phyloP scores from a whole-genome alignment of 2,797 vertebrate genomes.

The Chrosomus eos region DNA sequence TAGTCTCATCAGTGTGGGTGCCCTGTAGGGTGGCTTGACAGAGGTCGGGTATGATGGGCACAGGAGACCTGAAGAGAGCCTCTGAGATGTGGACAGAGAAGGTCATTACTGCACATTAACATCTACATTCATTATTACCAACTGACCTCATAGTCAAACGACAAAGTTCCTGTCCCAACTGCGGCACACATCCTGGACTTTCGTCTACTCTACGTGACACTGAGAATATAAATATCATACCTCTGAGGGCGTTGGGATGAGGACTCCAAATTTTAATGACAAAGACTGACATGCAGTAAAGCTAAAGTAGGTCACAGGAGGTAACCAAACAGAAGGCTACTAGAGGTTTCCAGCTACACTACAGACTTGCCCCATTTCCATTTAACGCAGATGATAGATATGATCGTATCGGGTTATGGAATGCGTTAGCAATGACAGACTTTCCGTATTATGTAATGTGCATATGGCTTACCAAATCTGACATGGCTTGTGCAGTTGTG shows the following conservation, averaged over 20 bases:
- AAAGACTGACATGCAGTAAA: constrained; percentile 23
- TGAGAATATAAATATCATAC: constrained; percentile 36
- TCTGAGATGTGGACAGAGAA: constrained; percentile 58
- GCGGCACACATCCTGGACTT: constrained; percentile 50
- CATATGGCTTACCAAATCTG: constrained; percentile 58
- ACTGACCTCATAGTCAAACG: constrained; percentile 62
- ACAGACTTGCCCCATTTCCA: constrained; percentile 14
- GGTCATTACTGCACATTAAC: constrained; percentile 73
- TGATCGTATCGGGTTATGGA: constrained; percentile 24
- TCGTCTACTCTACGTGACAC: constrained; percentile 48
- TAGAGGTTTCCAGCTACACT: neutral
- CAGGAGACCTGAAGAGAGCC: constrained; percentile 56
- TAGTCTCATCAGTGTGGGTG: constrained; percentile 54
- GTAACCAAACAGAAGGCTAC: constrained; percentile 23
- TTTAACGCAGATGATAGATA: constrained; percentile 13
- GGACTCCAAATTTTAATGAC: constrained; percentile 15
- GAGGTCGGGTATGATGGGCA: constrained; percentile 47
- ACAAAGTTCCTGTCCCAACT: constrained; percentile 51
- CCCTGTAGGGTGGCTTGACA: constrained; percentile 52
- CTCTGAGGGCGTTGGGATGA: constrained; percentile 21
- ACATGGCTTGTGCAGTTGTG: constrained; percentile 58
- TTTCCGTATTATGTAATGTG: constrained; percentile 53
- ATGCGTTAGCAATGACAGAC: constrained; percentile 35
- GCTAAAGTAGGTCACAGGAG: constrained; percentile 40
- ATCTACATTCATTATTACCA: constrained; percentile 69